Conservation (phyloP, 1,140 invertebrate genomes). For the Wasmannia auropunctata region DNA sequence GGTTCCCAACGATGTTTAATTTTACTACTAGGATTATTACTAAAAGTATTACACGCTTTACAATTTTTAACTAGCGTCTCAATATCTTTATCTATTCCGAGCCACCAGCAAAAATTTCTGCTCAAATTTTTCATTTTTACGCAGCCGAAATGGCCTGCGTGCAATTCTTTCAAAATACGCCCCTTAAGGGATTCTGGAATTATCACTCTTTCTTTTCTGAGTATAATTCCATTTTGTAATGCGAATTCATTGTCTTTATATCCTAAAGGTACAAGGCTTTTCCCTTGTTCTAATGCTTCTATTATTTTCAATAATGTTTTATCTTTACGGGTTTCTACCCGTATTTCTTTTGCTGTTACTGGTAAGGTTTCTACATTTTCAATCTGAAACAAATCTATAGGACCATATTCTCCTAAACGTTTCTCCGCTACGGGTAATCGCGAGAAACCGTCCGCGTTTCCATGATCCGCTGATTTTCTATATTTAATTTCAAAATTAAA, state of each 20-base stretch:
- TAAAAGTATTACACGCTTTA: constrained; percentile 17
- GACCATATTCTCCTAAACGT: neutral
- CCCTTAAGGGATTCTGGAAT: constrained; percentile 3
- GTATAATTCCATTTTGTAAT: constrained; percentile 24
- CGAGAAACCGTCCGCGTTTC: neutral
- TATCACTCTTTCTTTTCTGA: constrained; percentile 64
- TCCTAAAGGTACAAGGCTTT: neutral
- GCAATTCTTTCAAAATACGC: constrained; percentile 65
- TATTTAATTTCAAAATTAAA: neutral
- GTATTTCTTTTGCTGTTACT: neutral
- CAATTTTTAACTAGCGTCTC: constrained; percentile 37
- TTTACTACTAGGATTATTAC: constrained; percentile 64
- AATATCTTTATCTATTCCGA: constrained; percentile 78
- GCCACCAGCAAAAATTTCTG: constrained; percentile 82
- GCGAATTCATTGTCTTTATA: neutral
- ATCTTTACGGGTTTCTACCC: neutral
- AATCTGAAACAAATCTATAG: neutral
- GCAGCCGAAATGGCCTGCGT: constrained; percentile 79
- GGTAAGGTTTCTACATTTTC: neutral
- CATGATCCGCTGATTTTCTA: neutral
- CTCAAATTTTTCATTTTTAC: constrained; percentile 83
- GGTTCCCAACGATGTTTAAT: neutral
- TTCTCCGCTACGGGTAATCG: neutral
- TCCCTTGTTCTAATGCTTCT: neutral
- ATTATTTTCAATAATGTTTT: neutral